A percentile compares a stretch with the other conserved stretches of the same genome.
These are phyloP conservation scores for Myiotriccus ornatus DNA, from an alignment of 2,797 vertebrate species.

Conservation along the genomic window DNA sequence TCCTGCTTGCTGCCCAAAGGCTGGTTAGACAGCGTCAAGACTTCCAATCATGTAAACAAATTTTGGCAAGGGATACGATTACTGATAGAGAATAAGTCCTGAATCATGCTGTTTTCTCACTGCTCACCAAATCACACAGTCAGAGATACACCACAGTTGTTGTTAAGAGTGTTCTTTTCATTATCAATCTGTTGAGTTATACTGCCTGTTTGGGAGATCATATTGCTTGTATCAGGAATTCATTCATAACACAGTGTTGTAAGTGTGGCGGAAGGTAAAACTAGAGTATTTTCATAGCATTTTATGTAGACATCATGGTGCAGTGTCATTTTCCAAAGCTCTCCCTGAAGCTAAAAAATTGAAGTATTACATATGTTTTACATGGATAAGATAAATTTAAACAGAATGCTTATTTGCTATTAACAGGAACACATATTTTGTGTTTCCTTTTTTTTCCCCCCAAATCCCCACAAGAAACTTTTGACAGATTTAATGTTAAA, in stretches of 20 bases:
- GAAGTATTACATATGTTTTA: not conserved
- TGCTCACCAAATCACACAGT: not conserved
- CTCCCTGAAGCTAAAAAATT: not conserved
- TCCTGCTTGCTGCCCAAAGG: not conserved
- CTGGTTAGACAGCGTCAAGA: not conserved
- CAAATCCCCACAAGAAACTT: not conserved
- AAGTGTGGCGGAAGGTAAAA: not conserved
- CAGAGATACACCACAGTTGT: not conserved
- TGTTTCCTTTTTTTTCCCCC: fast-evolving
- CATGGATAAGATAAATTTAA: not conserved
- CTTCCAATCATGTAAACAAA: not conserved
- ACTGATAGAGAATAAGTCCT: not conserved
- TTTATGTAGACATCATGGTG: not conserved
- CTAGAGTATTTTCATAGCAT: not conserved
- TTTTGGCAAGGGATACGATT: not conserved
- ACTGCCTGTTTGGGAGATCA: not conserved
- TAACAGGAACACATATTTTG: not conserved
- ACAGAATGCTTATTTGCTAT: not conserved
- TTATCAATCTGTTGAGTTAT: not conserved
- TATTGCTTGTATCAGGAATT: not conserved
- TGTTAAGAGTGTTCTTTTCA: fast-evolving
- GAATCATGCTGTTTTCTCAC: not conserved
- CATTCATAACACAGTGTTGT: not conserved
- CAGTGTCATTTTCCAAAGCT: not conserved
- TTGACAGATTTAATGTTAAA: not conserved